Percentiles rank a stretch among this genome's conserved stretches.
Evolutionary conservation across 2,888 invertebrate species (phyloP).

Genomic region (Lochmaea crataegi): DNA sequence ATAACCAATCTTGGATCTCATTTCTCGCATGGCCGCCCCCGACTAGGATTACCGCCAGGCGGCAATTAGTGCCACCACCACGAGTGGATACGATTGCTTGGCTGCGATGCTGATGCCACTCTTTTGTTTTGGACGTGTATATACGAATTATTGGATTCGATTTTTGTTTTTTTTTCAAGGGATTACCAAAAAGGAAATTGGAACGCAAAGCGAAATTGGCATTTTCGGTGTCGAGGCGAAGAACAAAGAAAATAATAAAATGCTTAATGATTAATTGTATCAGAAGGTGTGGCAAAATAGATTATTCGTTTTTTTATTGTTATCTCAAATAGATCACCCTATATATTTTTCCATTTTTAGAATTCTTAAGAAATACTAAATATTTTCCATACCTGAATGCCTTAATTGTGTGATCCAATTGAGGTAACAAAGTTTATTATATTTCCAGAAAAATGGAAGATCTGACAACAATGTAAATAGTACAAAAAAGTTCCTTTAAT

Average conservation of each 20-base stretch:
- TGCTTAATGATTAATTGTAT: too few species aligned
- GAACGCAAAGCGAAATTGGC: slow-evolving; percentile 8
- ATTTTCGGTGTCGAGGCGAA: background rate
- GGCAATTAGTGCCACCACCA: slow-evolving; percentile 51
- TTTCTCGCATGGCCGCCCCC: slow-evolving; percentile 64
- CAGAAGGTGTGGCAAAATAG: too few species aligned
- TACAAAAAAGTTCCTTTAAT: too few species aligned
- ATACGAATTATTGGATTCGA: slow-evolving; percentile 15
- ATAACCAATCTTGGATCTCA: slow-evolving; percentile 66
- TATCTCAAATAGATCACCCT: too few species aligned
- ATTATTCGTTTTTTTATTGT: too few species aligned
- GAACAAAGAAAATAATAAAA: background rate
- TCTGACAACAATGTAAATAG: too few species aligned
- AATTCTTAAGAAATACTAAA: too few species aligned
- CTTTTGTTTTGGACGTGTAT: slow-evolving; percentile 12
- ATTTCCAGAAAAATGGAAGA: too few species aligned
- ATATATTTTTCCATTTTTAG: too few species aligned
- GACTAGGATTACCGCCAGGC: slow-evolving; percentile 57
- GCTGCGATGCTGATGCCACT: slow-evolving; percentile 14
- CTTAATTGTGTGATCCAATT: too few species aligned
- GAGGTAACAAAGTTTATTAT: too few species aligned
- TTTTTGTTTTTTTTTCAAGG: slow-evolving; percentile 5
- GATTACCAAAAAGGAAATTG: slow-evolving; percentile 12
- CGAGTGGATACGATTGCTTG: slow-evolving; percentile 23
- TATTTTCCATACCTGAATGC: too few species aligned